A percentile compares a stretch with the other conserved stretches of the same genome.
phyloP scores from a whole-genome alignment of 2,797 vertebrate genomes.

The Xenentodon cancila region DNA sequence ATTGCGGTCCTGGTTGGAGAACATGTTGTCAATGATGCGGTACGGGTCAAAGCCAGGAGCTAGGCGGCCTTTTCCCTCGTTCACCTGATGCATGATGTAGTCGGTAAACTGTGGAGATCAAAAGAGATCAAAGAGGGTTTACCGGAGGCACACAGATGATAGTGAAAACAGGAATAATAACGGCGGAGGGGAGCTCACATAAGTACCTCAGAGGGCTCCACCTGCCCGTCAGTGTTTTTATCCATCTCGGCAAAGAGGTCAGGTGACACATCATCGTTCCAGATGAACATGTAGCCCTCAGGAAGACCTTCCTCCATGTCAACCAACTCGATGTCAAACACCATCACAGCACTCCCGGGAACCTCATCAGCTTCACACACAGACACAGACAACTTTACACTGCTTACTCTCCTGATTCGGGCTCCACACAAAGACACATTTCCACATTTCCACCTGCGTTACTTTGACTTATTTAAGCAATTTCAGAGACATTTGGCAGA shows the following conservation, averaged over 20 bases:
- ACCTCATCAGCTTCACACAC: constrained; percentile 88
- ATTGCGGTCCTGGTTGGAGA: constrained; percentile 95
- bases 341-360: constrained; percentile 93
- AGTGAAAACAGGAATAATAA: background rate
- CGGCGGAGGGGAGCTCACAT: background rate
- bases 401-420: accelerated
- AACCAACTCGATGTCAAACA: constrained; percentile 92
- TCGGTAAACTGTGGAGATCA: constrained; percentile 88
- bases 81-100: constrained; percentile 92
- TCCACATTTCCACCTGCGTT: too few species aligned
- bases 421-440: too few species aligned
- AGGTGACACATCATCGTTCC: constrained; percentile 91
- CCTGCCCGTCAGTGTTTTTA: constrained; percentile 83
- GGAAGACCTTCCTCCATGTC: constrained; percentile 94
- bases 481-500: too few species aligned
- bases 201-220: constrained; percentile 90
- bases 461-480: too few species aligned
- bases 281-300: constrained; percentile 98
- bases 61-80: constrained; percentile 92
- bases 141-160: accelerated
- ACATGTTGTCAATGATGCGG: constrained; percentile 96
- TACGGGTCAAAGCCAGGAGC: constrained; percentile 93
- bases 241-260: constrained; percentile 96
- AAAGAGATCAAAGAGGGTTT: background rate
- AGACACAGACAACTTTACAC: constrained; percentile 1